Base-by-base conservation (phyloP, 2,888 invertebrate genomes). In the Celastrina argiolus region DNA sequence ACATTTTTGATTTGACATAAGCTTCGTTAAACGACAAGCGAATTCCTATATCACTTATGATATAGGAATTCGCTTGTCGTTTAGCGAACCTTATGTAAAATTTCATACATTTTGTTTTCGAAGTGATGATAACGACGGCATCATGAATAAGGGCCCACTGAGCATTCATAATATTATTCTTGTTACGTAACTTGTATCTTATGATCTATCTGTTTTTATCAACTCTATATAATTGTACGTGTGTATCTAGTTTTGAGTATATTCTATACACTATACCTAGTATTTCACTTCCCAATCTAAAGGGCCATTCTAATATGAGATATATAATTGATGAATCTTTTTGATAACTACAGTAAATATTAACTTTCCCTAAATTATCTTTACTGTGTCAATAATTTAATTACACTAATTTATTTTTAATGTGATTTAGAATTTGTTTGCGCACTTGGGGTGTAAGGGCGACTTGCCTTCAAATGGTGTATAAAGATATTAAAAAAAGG, bases 361-460 rank as follows among this genome's bases (percentile, higher is more conserved):
- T 77, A 76, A 81, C 65, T 72, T 75, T 78, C 56, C 76, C 80
- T 82, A 82, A 74, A 73, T 78, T 78, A 77, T 77, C 78, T 82
- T 82, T 81, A 81, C 69, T 73, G 79, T 72, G 75, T 77, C 78
- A 80, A 78, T 81, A 83, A 71, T 70, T 69, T 68, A 69, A 79
- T 81, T 78, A 80, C 79, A 82, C 81, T 86, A 84, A 70, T 70
- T 75, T 85, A 81, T 83, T 81, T 83, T 83, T 80, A 83, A 82
- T 80, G 87, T 87, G 84, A 88, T 89, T 89, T 89, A 89, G 89
- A 89, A 89, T 90, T 88, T 90, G 85, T 88, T 88, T 89, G 83
- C 84, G 75, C 82, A 77, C 67, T 72, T 72, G 74, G 80, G 80
- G 82, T 79, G 75, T 76, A 70, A 80, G 74, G 82, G 80, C 83